Evolutionary conservation across 1,140 invertebrate genomes (phyloP).

Genomic region (Penaeus indicus): DNA sequence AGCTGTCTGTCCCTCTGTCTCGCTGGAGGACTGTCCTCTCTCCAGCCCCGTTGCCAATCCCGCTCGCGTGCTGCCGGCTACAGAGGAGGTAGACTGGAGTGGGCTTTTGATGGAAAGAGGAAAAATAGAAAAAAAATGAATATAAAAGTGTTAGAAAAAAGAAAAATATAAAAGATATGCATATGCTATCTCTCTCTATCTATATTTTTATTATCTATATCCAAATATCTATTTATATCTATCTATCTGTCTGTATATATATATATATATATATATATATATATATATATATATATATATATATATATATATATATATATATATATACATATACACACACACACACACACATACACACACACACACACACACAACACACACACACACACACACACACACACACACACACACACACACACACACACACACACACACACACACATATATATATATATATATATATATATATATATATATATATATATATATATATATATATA

Average conservation of each 20-base stretch:
- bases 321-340: neutral
- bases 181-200: no score
- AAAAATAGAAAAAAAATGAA: no score
- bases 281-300: slow-evolving; percentile 11
- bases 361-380: neutral
- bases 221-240: neutral
- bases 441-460: slow-evolving; percentile 27
- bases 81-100: no score
- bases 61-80: no score
- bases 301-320: slow-evolving; percentile 25
- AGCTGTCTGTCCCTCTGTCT: no score
- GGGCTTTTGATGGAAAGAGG: no score
- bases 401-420: neutral
- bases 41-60: no score
- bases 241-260: neutral
- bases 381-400: neutral
- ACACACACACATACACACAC: neutral
- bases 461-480: slow-evolving; percentile 30
- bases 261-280: slow-evolving; percentile 8
- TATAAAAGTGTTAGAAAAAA: neutral
- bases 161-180: neutral
- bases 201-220: neutral
- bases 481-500: neutral
- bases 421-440: neutral
- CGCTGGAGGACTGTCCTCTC: no score